Conservation (phyloP, 2,797 vertebrate genomes). For the Protosalanx chinensis region DNA sequence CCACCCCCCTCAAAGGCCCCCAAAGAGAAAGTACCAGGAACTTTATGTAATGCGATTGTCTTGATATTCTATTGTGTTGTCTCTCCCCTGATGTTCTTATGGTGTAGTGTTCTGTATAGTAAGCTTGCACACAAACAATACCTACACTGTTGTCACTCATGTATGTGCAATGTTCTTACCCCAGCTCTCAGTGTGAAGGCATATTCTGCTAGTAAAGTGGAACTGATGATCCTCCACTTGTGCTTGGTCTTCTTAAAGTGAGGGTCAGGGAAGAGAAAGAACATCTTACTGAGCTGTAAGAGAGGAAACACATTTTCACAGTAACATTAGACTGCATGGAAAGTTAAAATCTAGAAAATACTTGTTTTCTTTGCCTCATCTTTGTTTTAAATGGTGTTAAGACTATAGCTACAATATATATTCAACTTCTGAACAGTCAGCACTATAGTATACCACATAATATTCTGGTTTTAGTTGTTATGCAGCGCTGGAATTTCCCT, state of each 20-base stretch:
- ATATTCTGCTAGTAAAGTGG: slow-evolving; percentile 86
- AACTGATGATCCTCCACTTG: slow-evolving; percentile 93
- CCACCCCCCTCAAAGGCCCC: too few relatives aligned
- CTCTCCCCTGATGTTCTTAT: too few relatives aligned
- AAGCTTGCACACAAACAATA: too few relatives aligned
- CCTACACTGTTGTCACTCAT: too few relatives aligned
- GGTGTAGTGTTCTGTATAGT: too few relatives aligned
- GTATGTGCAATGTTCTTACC: slow-evolving; percentile 63
- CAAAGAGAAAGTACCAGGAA: too few relatives aligned
- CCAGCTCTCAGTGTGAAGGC: slow-evolving; percentile 82
- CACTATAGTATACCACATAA: slow-evolving; percentile 19
- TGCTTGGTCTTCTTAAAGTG: slow-evolving; percentile 96
- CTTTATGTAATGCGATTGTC: too few relatives aligned
- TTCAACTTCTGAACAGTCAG: slow-evolving; percentile 7
- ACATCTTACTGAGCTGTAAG: slow-evolving; percentile 88
- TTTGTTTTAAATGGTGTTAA: not conserved
- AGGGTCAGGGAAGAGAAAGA: slow-evolving; percentile 93
- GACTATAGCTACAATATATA: not conserved
- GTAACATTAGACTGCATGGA: too few relatives aligned
- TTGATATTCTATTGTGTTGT: too few relatives aligned
- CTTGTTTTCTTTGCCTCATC: not conserved
- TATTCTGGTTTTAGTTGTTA: slow-evolving; percentile 29
- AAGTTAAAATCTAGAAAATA: too few relatives aligned
- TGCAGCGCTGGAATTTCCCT: slow-evolving; percentile 60
- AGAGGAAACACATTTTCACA: slow-evolving; percentile 8